Conservation (phyloP, 2,888 invertebrate species). For the Graphium colonna region DNA sequence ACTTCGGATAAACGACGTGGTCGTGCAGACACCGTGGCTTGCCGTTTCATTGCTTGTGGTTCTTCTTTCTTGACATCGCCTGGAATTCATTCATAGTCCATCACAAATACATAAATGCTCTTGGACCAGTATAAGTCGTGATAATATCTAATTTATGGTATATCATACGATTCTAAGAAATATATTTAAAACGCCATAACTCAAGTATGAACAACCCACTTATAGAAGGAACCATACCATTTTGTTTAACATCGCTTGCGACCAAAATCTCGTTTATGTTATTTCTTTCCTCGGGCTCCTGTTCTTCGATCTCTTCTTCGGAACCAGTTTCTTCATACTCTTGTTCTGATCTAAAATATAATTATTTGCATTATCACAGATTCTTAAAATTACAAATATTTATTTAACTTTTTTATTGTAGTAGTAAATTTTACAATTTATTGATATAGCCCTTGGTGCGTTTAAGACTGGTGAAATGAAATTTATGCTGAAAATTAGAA, state of each 20-base stretch:
- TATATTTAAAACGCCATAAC: too few relatives aligned
- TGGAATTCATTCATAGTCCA: slow-evolving; percentile 28
- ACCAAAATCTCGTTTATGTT: slow-evolving; percentile 74
- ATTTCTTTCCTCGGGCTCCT: slow-evolving; percentile 82
- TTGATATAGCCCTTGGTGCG: too few relatives aligned
- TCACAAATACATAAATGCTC: not conserved
- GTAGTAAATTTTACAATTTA: too few relatives aligned
- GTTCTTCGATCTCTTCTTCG: slow-evolving; percentile 84
- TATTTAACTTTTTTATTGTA: too few relatives aligned
- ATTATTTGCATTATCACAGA: too few relatives aligned
- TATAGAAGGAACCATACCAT: slow-evolving; percentile 41
- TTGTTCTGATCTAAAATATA: slow-evolving; percentile 80
- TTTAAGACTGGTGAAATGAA: too few relatives aligned
- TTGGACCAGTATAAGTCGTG: too few relatives aligned
- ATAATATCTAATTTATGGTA: too few relatives aligned
- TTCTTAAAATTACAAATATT: not conserved
- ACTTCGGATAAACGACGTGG: slow-evolving; percentile 92
- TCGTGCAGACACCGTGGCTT: slow-evolving; percentile 80
- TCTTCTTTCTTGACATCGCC: slow-evolving; percentile 66
- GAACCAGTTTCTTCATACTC: slow-evolving; percentile 85
- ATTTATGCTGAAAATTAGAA: too few relatives aligned
- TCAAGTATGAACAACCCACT: too few relatives aligned
- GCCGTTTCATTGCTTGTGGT: slow-evolving; percentile 38
- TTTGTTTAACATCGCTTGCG: slow-evolving; percentile 57
- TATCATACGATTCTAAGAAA: too few relatives aligned